Percentiles rank a stretch among this genome's conserved stretches.
phyloP scores from a whole-genome alignment of 2,888 invertebrate species.

The Drosophila fulvimacula region DNA sequence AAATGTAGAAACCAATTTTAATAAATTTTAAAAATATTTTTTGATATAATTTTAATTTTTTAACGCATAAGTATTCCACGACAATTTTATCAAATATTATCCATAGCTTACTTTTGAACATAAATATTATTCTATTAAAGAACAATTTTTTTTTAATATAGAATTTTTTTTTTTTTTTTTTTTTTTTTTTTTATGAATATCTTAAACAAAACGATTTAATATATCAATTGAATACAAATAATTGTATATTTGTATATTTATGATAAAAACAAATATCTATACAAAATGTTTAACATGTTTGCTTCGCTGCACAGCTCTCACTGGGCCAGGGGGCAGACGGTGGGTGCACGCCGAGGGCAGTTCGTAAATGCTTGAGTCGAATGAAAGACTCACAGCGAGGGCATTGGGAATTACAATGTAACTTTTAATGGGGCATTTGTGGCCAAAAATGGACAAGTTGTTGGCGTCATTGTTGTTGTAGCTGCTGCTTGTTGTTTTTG shows the following conservation, averaged over 20 bases:
- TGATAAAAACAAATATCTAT: background rate
- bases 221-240: background rate
- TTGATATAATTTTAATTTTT: no score
- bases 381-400: slow-evolving; percentile 15
- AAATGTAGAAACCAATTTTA: no score
- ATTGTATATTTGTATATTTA: background rate
- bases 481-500: slow-evolving; percentile 15
- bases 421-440: slow-evolving; percentile 72
- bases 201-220: background rate
- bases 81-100: no score
- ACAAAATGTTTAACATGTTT: background rate
- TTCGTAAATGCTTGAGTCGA: slow-evolving; percentile 8
- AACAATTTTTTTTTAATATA: no score
- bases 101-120: no score
- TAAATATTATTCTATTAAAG: no score
- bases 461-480: slow-evolving; percentile 52
- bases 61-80: no score
- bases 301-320: background rate
- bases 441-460: slow-evolving; percentile 76
- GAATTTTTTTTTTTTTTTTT: no score
- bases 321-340: no score
- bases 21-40: no score
- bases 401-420: slow-evolving; percentile 58
- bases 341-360: background rate
- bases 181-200: background rate